phyloP scores from a whole-genome alignment of 2,113 vertebrate species.

The Poeciliopsis occidentalis region DNA sequence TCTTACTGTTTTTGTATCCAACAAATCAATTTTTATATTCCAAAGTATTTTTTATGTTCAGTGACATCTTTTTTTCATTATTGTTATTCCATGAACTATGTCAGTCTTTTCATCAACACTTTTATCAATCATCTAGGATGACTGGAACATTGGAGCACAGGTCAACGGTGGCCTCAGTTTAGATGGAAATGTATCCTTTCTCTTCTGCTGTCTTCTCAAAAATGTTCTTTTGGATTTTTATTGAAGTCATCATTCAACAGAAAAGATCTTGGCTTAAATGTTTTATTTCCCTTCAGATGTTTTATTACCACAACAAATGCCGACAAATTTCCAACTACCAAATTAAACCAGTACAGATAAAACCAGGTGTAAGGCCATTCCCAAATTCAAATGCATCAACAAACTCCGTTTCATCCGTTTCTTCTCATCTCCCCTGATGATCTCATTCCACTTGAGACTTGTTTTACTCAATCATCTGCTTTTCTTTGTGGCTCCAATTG shows the following conservation, averaged over 20 bases:
- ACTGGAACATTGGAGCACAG: neutral
- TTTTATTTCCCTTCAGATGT: neutral
- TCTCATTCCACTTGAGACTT: neutral
- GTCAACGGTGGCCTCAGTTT: neutral
- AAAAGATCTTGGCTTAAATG: neutral
- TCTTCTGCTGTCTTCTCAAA: neutral
- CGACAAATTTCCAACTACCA: neutral
- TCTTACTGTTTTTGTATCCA: too few relatives aligned
- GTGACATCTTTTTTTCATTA: too few relatives aligned
- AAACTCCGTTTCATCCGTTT: neutral
- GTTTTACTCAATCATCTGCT: neutral
- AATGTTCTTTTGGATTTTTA: too few relatives aligned
- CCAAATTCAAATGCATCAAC: neutral
- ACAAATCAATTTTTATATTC: too few relatives aligned
- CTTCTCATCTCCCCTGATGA: neutral
- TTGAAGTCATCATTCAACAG: neutral
- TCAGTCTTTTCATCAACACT: too few relatives aligned
- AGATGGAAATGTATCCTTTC: neutral
- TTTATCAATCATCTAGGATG: neutral
- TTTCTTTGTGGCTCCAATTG: neutral
- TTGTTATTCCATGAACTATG: too few relatives aligned
- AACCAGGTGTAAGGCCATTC: neutral
- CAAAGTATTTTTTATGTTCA: too few relatives aligned
- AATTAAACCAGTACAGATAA: neutral
- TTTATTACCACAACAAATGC: too few relatives aligned